Evolutionary conservation across 2,113 vertebrate genomes (phyloP), one percentile per base, ranked within the genome.

Genomic region (Dendrocopos noguchii): DNA sequence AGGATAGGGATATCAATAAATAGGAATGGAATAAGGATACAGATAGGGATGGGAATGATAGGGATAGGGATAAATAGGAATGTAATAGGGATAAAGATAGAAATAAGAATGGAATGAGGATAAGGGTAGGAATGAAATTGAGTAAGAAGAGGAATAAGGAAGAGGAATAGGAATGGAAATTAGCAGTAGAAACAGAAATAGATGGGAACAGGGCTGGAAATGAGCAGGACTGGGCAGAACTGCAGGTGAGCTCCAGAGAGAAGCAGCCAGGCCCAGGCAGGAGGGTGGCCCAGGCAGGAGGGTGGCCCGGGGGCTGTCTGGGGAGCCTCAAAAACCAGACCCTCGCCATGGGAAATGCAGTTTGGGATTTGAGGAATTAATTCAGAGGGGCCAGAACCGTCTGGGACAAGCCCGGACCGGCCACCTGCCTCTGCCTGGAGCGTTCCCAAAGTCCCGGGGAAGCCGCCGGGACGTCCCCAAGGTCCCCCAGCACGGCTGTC

Each of bases 291-390:
- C 84, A 4, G 5, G 39, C 34, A 36, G 34, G 34, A 36, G 34
- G 34, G 36, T 36, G 36, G 36, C 36, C 36, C 36, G 10, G 36
- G 2, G 18, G 52, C 28, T 5, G 16, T 0, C 9, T 6, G 28
- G 7, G n/a, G 18, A 0, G 47, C 21, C 65, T 0, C 3, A 1
- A 52, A 7, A 76, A 36, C 72, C 33, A 0, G 16, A 53, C 14
- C 52, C 25, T 68, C 6, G 1, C 72, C 72, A 1, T 8, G 64
- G 77, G 84, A 80, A 83, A 13, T 1, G 36, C 2, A 13, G 15
- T 5, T 12, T 59, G 28, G 22, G 42, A 77, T 31, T 57, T 12
- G 16, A 33, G 71, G 70, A 53, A 80, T 74, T 57, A 55, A 27
- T 27, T 74, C 14, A 2, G 36, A 36, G 56, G 65, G 78, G 31